Conservation (phyloP, 2,113 vertebrate species). For the Petaurus breviceps region DNA sequence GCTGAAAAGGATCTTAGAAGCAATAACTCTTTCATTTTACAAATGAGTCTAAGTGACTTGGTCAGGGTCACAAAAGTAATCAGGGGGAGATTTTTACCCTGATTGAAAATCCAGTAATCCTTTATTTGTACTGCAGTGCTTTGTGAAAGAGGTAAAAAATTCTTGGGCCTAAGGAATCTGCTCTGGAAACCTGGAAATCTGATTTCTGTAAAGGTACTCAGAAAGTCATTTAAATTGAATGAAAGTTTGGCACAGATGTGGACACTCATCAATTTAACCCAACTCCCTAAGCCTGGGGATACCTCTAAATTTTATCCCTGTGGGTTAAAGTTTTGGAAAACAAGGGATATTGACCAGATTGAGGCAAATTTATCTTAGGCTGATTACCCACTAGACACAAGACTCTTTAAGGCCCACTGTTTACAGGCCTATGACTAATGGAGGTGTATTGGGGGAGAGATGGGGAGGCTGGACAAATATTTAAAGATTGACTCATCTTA, state of each 20-base stretch:
- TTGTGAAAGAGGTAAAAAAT: conserved; percentile 61
- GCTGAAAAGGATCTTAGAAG: not conserved
- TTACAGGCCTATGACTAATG: not conserved
- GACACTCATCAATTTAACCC: not conserved
- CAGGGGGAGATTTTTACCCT: not conserved
- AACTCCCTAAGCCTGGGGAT: accelerated
- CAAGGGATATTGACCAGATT: accelerated
- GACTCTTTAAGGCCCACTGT: not conserved
- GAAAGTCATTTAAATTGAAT: not conserved
- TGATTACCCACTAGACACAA: not conserved
- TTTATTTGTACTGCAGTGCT: conserved; percentile 29
- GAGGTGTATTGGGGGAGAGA: no score
- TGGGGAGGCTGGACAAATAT: not conserved
- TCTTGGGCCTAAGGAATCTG: conserved; percentile 52
- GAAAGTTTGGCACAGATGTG: not conserved
- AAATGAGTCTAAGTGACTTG: not conserved
- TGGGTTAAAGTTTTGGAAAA: not conserved
- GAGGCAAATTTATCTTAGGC: not conserved
- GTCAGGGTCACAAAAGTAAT: not conserved
- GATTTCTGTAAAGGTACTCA: conserved; percentile 58
- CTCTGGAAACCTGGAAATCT: conserved; percentile 58
- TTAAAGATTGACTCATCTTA: not conserved
- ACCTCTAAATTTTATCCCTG: not conserved
- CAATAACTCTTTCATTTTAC: not conserved
- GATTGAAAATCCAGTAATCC: not conserved